Evolutionary conservation across 2,113 vertebrate genomes (phyloP), one percentile per base, ranked within the genome.

Genomic region (Hippoglossus stenolepis): DNA sequence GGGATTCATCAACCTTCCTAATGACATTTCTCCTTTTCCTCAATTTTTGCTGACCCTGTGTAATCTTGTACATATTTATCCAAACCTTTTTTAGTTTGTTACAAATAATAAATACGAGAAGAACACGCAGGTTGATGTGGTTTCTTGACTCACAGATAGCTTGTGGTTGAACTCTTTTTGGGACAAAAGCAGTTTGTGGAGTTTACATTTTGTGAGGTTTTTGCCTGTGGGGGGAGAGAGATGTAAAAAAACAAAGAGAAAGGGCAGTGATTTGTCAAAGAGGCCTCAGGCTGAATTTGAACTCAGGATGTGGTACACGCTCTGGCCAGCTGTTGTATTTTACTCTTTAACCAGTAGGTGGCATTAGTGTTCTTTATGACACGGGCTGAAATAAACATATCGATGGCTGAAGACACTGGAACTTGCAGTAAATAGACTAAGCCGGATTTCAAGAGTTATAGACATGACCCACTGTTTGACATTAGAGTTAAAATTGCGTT

Each of bases 311-410:
- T 31, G 31, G 31, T 7, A 31, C 5, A 31, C 31, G 6, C 31
- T 31, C 31, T 31, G 31, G 1, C 60, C 26, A 53, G n/a, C 23
- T 14, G 24, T n/a, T 5, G 6, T 43, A 47, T 60, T 53, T 63
- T 45, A 28, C 23, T 17, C 0, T 24, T 7, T 1, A 40, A 40
- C 84, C 94, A 94, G 65, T 89, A 93, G 94, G 86, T 92, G 94
- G 93, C 91, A 91, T 89, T 91, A 62, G 86, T 89, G 90, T 53
- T 85, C 91, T 82, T 85, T 53, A 62, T 68, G 43, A 47, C 10
- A 18, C 5, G 6, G 6, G 17, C 47, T 51, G 12, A 17, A 11
- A n/a, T 13, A n/a, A 13, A 14, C 20, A 4, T 3, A 10, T 21
- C 17, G 17, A 53, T 35, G 49, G 20, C 28, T 70, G 3, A 21